A percentile compares a stretch with the other conserved stretches of the same genome.
Evolutionary conservation across 2,888 invertebrate genomes (phyloP).

Genomic region (Pseudococcus longispinus): DNA sequence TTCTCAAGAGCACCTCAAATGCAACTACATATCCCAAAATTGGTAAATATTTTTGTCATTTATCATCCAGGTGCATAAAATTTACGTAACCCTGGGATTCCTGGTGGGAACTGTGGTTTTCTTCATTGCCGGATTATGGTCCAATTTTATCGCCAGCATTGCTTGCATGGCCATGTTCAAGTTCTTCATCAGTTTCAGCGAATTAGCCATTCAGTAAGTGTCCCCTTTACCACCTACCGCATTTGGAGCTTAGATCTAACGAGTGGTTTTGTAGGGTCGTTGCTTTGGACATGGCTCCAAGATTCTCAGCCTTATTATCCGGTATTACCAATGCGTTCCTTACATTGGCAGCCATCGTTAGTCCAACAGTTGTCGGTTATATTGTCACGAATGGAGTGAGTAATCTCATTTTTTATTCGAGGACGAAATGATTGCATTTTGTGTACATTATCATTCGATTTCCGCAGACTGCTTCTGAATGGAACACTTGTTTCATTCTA

Average conservation of each 20-base stretch:
- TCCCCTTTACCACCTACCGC: too few species aligned
- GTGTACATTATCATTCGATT: not conserved
- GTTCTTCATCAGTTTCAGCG: conserved; percentile 44
- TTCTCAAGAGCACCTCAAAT: not conserved
- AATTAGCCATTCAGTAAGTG: conserved; percentile 45
- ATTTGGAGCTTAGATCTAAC: too few species aligned
- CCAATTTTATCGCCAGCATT: conserved; percentile 29
- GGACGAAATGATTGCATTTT: not conserved
- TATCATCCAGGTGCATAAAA: conserved; percentile 40
- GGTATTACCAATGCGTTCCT: conserved; percentile 11
- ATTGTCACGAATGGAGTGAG: conserved; percentile 11
- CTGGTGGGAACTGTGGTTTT: conserved; percentile 37
- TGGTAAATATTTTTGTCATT: not conserved
- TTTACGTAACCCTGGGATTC: conserved; percentile 34
- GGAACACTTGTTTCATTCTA: conserved; percentile 32
- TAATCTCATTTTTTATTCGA: not conserved
- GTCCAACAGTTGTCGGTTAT: conserved; percentile 26
- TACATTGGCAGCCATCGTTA: conserved; percentile 20
- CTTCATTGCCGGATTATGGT: conserved; percentile 16
- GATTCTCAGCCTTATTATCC: conserved; percentile 16
- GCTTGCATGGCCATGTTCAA: conserved; percentile 37
- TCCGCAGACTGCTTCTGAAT: conserved; percentile 18
- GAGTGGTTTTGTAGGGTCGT: conserved; percentile 44
- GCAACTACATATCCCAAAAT: not conserved
- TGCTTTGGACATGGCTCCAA: conserved; percentile 27